Evolutionary conservation across 1,140 invertebrate species (phyloP).

Genomic region (Hylyphantes graminicola): DNA sequence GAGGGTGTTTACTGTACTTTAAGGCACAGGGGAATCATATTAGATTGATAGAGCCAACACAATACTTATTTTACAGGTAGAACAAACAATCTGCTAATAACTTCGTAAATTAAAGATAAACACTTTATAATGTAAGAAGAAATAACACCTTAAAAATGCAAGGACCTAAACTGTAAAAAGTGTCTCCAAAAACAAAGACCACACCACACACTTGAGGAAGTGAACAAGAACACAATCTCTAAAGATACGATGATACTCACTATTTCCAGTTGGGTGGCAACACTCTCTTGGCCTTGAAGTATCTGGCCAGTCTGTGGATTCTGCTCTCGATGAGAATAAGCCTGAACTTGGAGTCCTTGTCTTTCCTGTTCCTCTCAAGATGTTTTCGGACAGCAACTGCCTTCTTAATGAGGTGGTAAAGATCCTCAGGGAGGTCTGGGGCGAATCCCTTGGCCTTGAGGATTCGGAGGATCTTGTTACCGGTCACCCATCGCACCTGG

Average conservation of each 20-base stretch:
- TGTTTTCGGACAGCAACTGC: conserved; percentile 99
- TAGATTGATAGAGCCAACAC: too few relatives aligned
- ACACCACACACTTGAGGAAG: too few relatives aligned
- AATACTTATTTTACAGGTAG: too few relatives aligned
- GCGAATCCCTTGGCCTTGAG: conserved; percentile 97
- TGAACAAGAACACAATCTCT: too few relatives aligned
- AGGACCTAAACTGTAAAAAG: too few relatives aligned
- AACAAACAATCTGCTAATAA: too few relatives aligned
- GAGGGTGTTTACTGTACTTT: too few relatives aligned
- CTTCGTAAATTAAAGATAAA: too few relatives aligned
- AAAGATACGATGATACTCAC: conserved; percentile 64
- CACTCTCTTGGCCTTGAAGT: conserved; percentile 97
- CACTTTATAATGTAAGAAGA: too few relatives aligned
- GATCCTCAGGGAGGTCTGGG: conserved; percentile 96
- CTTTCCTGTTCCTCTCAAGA: conserved; percentile 93
- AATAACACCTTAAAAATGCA: too few relatives aligned
- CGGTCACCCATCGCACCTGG: conserved; percentile 96
- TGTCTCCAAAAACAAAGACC: too few relatives aligned
- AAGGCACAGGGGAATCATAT: too few relatives aligned
- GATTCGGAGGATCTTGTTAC: conserved; percentile 97
- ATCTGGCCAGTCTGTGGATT: conserved; percentile 96
- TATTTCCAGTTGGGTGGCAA: conserved; percentile 99
- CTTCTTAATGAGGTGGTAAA: conserved; percentile 99
- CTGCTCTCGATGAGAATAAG: conserved; percentile 98
- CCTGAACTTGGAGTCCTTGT: conserved; percentile 98